phyloP scores from a whole-genome alignment of 2,888 invertebrate species.

The Carcina quercana region DNA sequence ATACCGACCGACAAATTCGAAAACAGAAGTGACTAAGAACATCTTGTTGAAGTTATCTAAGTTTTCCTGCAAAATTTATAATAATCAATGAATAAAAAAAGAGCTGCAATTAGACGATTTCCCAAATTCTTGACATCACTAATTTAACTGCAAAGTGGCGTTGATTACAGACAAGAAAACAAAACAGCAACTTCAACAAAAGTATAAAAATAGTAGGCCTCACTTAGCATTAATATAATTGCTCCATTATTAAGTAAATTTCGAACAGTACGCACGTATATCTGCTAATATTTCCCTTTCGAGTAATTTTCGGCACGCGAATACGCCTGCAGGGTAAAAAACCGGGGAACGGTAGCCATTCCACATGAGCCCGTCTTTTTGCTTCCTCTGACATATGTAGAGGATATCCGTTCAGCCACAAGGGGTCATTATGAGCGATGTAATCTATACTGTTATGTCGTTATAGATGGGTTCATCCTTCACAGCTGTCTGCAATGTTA shows the following conservation, averaged over 20 bases:
- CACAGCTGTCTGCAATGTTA: conserved; percentile 1
- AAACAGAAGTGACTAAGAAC: too few species aligned
- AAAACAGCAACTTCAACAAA: too few species aligned
- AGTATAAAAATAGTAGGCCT: too few species aligned
- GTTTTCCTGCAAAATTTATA: too few species aligned
- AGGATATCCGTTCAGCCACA: conserved; percentile 62
- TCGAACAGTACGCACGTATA: conserved; percentile 23
- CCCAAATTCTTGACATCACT: too few species aligned
- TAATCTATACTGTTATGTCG: conserved; percentile 35
- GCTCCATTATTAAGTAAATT: conserved; percentile 33
- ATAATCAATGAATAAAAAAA: too few species aligned
- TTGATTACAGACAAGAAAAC: too few species aligned
- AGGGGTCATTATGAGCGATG: conserved; percentile 52
- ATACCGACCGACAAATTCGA: too few species aligned
- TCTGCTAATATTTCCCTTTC: conserved; percentile 33
- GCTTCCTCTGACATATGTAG: conserved; percentile 50
- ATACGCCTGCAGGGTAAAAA: conserved; percentile 30
- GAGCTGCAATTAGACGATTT: too few species aligned
- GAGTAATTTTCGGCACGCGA: conserved; percentile 65
- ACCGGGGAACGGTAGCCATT: conserved; percentile 50
- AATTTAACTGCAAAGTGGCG: too few species aligned
- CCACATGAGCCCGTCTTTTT: conserved; percentile 33
- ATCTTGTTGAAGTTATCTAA: too few species aligned
- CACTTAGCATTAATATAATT: conserved; percentile 16
- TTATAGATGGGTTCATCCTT: conserved; percentile 3